Percentiles rank a stretch among this genome's conserved stretches.
These are phyloP conservation scores for Conger conger DNA, from an alignment of 2,113 vertebrate genomes.

Conservation along the genomic window DNA sequence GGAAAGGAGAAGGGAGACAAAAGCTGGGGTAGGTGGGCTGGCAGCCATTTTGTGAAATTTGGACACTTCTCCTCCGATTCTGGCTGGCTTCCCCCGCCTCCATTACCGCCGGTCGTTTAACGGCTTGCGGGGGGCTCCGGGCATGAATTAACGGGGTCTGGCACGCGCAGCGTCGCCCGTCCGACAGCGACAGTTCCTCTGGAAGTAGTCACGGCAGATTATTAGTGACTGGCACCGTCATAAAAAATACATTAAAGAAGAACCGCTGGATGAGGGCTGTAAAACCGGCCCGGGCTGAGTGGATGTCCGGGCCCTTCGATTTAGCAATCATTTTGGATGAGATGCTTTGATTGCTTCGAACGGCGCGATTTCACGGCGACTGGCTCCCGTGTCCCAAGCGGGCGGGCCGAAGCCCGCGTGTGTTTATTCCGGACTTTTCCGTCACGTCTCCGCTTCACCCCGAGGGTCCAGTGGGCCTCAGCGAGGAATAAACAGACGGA, in stretches of 20 bases:
- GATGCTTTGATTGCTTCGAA: slow-evolving; percentile 22
- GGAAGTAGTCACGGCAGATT: slow-evolving; percentile 25
- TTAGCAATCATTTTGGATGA: slow-evolving; percentile 2
- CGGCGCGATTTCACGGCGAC: slow-evolving; percentile 1
- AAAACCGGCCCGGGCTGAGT: neutral
- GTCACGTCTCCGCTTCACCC: neutral
- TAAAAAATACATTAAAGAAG: slow-evolving; percentile 39
- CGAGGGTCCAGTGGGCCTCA: neutral
- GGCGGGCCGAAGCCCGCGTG: too few relatives aligned
- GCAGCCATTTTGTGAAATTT: neutral
- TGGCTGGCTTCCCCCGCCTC: slow-evolving; percentile 10
- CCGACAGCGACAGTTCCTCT: slow-evolving; percentile 14
- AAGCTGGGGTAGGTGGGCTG: neutral
- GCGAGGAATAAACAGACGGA: neutral
- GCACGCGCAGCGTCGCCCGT: slow-evolving; percentile 10
- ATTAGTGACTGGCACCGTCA: slow-evolving; percentile 27
- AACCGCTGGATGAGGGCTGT: neutral
- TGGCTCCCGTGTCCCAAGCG: neutral
- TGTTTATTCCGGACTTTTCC: neutral
- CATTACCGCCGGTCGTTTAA: slow-evolving; percentile 25
- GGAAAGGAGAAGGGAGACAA: neutral
- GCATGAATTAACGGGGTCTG: slow-evolving; percentile 16
- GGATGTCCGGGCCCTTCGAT: neutral
- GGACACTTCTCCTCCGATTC: neutral
- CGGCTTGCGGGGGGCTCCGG: neutral